Evolutionary conservation across 2,888 invertebrate species (phyloP).

Genomic region (Cataglyphis livida): DNA sequence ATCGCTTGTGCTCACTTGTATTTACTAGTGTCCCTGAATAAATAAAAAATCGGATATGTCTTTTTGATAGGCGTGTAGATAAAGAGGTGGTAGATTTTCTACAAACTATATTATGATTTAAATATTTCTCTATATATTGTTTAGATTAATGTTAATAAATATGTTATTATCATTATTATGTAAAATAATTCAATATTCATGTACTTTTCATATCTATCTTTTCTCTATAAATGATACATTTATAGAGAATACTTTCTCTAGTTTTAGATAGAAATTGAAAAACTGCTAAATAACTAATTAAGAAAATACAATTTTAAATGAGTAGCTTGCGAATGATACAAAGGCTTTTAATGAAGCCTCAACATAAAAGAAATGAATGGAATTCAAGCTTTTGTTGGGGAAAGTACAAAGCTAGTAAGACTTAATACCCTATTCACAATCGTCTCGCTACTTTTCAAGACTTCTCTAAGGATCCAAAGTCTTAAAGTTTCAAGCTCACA

Average conservation of each 20-base stretch:
- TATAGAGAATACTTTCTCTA: neutral
- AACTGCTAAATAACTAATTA: neutral
- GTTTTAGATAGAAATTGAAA: neutral
- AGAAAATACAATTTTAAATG: neutral
- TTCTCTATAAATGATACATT: neutral
- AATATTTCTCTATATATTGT: neutral
- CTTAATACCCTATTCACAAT: conserved; percentile 27
- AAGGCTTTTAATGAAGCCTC: neutral
- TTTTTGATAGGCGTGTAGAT: neutral
- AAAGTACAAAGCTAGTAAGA: conserved; percentile 29
- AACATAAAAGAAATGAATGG: conserved; percentile 7
- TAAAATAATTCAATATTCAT: neutral
- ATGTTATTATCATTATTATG: neutral
- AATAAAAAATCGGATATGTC: neutral
- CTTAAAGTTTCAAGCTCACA: conserved; percentile 20
- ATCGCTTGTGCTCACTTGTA: neutral
- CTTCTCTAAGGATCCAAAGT: conserved; percentile 9
- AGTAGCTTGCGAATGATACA: neutral
- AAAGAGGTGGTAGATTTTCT: neutral
- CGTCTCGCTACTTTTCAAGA: conserved; percentile 12
- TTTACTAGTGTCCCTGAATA: neutral
- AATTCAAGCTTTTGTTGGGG: conserved; percentile 4
- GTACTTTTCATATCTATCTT: neutral
- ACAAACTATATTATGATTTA: neutral
- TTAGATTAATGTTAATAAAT: neutral